phyloP scores from a whole-genome alignment of 2,797 vertebrate genomes.

The Eurystomus glaucurus region DNA sequence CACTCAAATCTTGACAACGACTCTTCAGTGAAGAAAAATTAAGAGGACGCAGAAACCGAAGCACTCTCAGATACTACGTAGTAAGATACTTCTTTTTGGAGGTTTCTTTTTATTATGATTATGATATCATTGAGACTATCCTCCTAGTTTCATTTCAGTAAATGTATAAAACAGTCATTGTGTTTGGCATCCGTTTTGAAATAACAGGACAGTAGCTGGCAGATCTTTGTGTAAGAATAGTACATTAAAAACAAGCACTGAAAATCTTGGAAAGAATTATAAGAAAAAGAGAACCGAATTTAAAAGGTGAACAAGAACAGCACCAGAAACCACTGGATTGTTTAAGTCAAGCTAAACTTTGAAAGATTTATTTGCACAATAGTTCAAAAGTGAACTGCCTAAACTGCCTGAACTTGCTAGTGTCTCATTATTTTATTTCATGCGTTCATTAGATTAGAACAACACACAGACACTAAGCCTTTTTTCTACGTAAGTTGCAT shows the following conservation, averaged over 20 bases:
- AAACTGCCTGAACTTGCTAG: not conserved
- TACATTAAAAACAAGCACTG: conserved; percentile 6
- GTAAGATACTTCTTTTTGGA: not conserved
- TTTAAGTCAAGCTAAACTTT: not conserved
- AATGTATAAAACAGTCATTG: not conserved
- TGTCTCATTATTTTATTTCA: conserved; percentile 5
- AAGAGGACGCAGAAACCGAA: not conserved
- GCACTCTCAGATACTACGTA: not conserved
- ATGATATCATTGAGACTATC: not conserved
- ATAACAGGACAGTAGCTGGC: conserved; percentile 19
- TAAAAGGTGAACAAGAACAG: not conserved
- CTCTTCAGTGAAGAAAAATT: not conserved
- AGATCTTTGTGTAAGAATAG: not conserved
- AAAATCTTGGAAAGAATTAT: not conserved
- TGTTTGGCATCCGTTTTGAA: not conserved
- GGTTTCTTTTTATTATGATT: not conserved
- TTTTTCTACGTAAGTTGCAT: not conserved
- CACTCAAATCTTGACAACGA: not conserved
- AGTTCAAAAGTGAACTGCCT: not conserved
- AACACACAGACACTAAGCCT: not conserved
- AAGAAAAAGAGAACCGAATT: not conserved
- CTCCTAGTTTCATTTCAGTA: not conserved
- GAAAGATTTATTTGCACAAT: conserved; percentile 8
- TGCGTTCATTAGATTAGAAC: not conserved
- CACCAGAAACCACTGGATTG: not conserved